These are phyloP conservation scores for Pangasius larnaudii DNA, from an alignment of 2,797 vertebrate species.

Conservation along the genomic window DNA sequence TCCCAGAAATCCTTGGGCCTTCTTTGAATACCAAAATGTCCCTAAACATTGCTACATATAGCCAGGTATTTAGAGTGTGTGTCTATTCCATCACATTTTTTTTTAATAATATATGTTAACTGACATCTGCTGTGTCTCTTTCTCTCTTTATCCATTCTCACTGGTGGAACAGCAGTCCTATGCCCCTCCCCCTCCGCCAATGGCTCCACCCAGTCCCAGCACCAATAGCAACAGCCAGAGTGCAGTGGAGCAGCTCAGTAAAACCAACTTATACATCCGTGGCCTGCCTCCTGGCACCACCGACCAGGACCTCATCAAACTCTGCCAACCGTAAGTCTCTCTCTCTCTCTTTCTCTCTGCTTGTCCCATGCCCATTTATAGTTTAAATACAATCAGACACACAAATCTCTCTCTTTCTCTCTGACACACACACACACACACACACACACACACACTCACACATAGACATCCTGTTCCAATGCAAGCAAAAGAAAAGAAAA, in stretches of 20 bases:
- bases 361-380: conserved; percentile 40
- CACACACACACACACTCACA: conserved; percentile 17
- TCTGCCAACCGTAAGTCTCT: conserved; percentile 96
- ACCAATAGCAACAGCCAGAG: conserved; percentile 93
- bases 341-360: conserved; percentile 31
- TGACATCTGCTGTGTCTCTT: conserved; percentile 8
- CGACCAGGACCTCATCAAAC: conserved; percentile 99
- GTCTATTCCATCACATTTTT: neutral
- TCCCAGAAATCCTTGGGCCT: neutral
- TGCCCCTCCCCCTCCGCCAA: conserved; percentile 94
- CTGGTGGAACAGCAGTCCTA: conserved; percentile 90
- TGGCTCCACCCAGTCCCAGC: conserved; percentile 98
- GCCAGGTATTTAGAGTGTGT: neutral
- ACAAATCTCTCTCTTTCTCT: neutral
- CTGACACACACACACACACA: conserved; percentile 23
- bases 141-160: conserved; percentile 19
- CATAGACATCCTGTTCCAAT: conserved; percentile 16
- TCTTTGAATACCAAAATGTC: neutral
- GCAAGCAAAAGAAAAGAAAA: conserved; percentile 27
- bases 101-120: neutral
- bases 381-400: conserved; percentile 15
- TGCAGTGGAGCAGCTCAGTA: conserved; percentile 95
- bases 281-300: conserved; percentile 97
- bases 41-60: neutral
- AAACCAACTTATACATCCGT: conserved; percentile 99